phyloP scores from a whole-genome alignment of 2,797 vertebrate genomes.

The Lindbergichthys nudifrons region DNA sequence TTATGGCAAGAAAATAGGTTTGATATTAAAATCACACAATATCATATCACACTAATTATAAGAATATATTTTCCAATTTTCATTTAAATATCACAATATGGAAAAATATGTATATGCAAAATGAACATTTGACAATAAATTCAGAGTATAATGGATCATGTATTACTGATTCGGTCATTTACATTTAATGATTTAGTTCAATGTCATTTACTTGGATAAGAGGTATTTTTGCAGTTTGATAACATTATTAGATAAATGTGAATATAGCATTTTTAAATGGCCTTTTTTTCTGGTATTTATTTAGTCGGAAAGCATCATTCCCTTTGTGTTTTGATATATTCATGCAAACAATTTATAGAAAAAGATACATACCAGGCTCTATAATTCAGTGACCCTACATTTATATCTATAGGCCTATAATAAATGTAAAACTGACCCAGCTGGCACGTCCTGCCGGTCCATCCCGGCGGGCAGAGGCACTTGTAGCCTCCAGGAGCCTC shows the following conservation, averaged over 20 bases:
- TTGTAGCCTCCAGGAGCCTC: slow-evolving; percentile 79
- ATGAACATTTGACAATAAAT: neutral
- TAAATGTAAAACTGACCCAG: slow-evolving; percentile 76
- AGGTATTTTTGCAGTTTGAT: neutral
- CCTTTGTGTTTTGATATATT: neutral
- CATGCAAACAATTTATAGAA: too few species aligned
- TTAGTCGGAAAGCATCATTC: neutral
- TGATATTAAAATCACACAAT: neutral
- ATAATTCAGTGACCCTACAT: too few species aligned
- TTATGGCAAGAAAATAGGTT: neutral
- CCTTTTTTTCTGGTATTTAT: neutral
- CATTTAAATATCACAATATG: too few species aligned
- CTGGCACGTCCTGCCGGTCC: slow-evolving; percentile 86
- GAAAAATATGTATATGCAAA: neutral
- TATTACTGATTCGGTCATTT: neutral
- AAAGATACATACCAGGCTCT: too few species aligned
- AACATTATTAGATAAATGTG: neutral
- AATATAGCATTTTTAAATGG: neutral
- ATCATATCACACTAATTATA: neutral
- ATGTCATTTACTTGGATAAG: neutral
- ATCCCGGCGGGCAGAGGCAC: slow-evolving; percentile 84
- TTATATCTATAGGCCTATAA: too few species aligned
- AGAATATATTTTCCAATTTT: neutral
- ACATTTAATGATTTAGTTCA: neutral
- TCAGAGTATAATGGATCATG: neutral